These are phyloP conservation scores for Drosophila parthenogenetica DNA, from an alignment of 2,888 invertebrate species.

Conservation along the genomic window DNA sequence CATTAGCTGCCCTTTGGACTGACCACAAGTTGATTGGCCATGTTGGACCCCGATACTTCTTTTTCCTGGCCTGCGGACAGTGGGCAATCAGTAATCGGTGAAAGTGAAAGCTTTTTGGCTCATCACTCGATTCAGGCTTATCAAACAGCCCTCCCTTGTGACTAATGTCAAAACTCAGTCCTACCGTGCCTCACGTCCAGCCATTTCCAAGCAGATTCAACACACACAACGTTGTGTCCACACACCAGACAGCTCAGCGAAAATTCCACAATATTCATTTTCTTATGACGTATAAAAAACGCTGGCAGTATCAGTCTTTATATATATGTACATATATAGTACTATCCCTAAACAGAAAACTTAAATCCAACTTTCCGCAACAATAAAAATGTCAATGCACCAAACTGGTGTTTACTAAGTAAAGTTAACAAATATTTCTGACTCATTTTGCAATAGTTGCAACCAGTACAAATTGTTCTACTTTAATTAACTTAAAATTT, in stretches of 20 bases:
- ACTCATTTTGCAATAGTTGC: constrained; percentile 2
- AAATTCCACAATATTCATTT: constrained; percentile 28
- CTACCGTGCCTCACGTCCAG: constrained; percentile 11
- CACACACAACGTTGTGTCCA: constrained; percentile 14
- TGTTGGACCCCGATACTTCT: constrained; percentile 4
- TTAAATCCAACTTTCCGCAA: constrained; percentile 4
- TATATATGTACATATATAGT: not conserved
- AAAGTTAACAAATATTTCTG: not conserved
- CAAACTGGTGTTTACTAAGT: not conserved
- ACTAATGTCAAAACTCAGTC: constrained; percentile 39
- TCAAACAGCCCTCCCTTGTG: constrained; percentile 24
- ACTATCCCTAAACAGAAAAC: constrained; percentile 3
- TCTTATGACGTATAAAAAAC: constrained; percentile 3
- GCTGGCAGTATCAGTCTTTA: not conserved
- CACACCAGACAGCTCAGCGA: constrained; percentile 29
- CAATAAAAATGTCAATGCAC: constrained; percentile 2
- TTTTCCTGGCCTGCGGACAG: constrained; percentile 1
- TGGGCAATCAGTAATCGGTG: constrained; percentile 24
- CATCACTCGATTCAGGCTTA: constrained; percentile 36
- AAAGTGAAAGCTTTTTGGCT: constrained; percentile 54
- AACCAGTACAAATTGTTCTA: not conserved
- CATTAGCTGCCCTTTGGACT: constrained; percentile 19
- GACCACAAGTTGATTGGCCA: constrained; percentile 42
- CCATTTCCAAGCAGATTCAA: constrained; percentile 5
- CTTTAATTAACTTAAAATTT: not conserved